Evolutionary conservation across 2,888 invertebrate genomes (phyloP).

Genomic region (Philopedon plagiatum): DNA sequence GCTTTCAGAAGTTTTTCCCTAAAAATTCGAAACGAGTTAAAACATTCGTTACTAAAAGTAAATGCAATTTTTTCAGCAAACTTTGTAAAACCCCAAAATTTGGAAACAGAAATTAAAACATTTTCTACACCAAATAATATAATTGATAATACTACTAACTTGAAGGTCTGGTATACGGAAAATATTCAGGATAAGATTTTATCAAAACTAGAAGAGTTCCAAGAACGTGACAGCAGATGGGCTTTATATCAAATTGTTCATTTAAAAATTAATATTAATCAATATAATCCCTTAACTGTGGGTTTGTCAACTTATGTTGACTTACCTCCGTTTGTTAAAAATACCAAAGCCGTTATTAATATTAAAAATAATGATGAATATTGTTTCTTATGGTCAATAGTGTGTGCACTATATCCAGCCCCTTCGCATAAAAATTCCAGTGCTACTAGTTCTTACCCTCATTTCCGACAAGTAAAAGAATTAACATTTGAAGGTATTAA

Average conservation of each 20-base stretch:
- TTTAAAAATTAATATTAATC: conserved; percentile 52
- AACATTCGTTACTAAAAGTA: conserved; percentile 12
- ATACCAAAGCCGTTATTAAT: conserved; percentile 55
- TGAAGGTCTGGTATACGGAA: no score
- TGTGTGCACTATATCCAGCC: background rate
- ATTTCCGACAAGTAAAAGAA: background rate
- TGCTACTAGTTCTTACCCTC: background rate
- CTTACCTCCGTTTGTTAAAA: conserved; percentile 51
- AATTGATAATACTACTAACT: conserved; percentile 9
- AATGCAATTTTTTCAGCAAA: conserved; percentile 18
- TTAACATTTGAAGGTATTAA: background rate
- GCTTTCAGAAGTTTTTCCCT: background rate
- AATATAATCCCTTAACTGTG: conserved; percentile 52
- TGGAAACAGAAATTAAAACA: conserved; percentile 20
- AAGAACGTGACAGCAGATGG: conserved; percentile 26
- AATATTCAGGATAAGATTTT: conserved; percentile 25
- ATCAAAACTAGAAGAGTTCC: conserved; percentile 8
- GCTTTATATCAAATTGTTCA: conserved; percentile 30
- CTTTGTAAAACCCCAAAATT: conserved; percentile 25
- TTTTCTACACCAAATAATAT: conserved; percentile 17
- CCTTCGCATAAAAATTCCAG: background rate
- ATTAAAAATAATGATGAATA: conserved; percentile 56
- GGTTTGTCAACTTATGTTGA: conserved; percentile 54
- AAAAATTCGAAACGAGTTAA: conserved; percentile 14
- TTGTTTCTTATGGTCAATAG: conserved; percentile 14